phyloP scores from a whole-genome alignment of 1,140 invertebrate genomes.

The Drosophila pruinosa region DNA sequence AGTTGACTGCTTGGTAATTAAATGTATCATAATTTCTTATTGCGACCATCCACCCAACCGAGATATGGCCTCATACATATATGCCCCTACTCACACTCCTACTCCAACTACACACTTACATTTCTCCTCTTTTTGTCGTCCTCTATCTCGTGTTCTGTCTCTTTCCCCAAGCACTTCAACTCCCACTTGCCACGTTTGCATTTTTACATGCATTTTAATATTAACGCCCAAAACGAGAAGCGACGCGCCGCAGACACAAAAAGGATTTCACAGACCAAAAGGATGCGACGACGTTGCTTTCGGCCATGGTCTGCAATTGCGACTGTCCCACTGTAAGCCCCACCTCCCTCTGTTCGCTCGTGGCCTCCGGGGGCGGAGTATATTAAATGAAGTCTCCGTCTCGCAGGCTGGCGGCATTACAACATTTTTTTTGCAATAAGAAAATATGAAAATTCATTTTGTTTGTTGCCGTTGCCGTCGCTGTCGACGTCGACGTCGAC shows the following conservation, averaged over 20 bases:
- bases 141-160: not conserved
- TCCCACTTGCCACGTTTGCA: conserved; percentile 46
- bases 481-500: too few relatives aligned
- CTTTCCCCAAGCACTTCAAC: not conserved
- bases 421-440: conserved; percentile 49
- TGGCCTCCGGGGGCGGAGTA: conserved; percentile 52
- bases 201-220: conserved; percentile 80
- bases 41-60: conserved; percentile 38
- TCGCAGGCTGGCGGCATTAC: conserved; percentile 28
- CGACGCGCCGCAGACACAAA: conserved; percentile 70
- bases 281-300: conserved; percentile 65
- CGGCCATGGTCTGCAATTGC: conserved; percentile 71
- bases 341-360: not conserved
- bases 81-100: not conserved
- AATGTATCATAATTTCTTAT: conserved; percentile 81
- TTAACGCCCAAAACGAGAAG: conserved; percentile 68
- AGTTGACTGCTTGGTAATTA: conserved; percentile 65
- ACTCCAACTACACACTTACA: not conserved
- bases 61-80: not conserved
- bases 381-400: conserved; percentile 75
- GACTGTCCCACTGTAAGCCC: conserved; percentile 26
- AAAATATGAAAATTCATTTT: conserved; percentile 79
- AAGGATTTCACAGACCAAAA: conserved; percentile 70
- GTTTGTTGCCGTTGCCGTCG: conserved; percentile 32
- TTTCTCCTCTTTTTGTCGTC: not conserved